Conservation (phyloP, 2,113 vertebrate species). For the Eulemur macaco region DNA sequence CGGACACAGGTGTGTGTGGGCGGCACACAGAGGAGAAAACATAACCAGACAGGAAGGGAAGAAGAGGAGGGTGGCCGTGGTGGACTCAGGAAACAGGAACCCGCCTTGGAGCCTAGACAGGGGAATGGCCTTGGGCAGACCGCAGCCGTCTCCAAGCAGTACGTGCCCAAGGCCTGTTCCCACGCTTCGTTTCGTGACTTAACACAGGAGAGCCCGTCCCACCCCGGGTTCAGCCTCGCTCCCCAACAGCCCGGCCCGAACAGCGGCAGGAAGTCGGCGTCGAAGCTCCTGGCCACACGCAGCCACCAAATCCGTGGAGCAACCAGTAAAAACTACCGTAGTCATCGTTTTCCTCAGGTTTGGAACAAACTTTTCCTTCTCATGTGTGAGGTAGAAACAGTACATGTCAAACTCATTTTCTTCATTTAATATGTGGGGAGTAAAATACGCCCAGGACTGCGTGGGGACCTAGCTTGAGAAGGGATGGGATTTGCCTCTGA, state of each 20-base stretch:
- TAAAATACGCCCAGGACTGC: neutral
- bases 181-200: neutral
- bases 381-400: neutral
- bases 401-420: neutral
- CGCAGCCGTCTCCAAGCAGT: too few species aligned
- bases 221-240: neutral
- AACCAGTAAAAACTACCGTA: neutral
- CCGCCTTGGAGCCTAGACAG: neutral
- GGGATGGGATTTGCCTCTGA: neutral
- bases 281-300: too few species aligned
- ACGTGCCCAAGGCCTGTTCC: too few species aligned
- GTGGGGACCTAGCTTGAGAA: neutral
- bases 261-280: too few species aligned
- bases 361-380: too few species aligned
- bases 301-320: neutral
- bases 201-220: accelerated
- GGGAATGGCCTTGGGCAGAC: too few species aligned
- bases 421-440: neutral
- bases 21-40: neutral
- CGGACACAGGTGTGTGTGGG: too few species aligned
- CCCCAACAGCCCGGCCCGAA: too few species aligned
- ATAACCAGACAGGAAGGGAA: neutral
- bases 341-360: neutral
- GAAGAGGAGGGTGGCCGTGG: neutral
- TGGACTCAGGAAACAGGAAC: neutral